Percentiles rank a stretch among this genome's conserved stretches.
Evolutionary conservation across 23 tunicate genomes (phyloP).

Genomic region (Oikopleura albicans): DNA sequence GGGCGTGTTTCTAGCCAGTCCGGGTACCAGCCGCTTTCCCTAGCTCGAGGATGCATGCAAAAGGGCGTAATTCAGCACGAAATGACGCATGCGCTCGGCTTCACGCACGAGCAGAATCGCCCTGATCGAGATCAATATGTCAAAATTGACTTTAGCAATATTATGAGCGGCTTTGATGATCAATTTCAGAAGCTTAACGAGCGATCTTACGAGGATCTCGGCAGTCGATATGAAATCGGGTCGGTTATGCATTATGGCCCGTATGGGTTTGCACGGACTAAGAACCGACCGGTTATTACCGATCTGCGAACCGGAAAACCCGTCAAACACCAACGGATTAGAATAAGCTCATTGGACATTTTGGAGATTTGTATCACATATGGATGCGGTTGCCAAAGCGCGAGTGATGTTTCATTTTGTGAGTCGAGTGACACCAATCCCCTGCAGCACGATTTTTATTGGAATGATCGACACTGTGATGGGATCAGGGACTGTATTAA

Average conservation of each 20-base stretch:
- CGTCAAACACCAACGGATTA: not conserved
- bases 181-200: not conserved
- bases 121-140: not conserved
- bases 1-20: not conserved
- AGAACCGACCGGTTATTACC: not conserved
- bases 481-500: not conserved
- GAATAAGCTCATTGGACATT: not conserved
- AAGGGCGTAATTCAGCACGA: not conserved
- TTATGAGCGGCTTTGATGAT: not conserved
- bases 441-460: not conserved
- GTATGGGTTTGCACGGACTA: not conserved
- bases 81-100: not conserved
- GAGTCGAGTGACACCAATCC: not conserved
- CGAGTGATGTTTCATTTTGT: not conserved
- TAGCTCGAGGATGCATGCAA: not conserved
- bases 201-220: not conserved
- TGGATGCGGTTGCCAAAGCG: not conserved
- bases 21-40: not conserved
- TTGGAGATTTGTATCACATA: not conserved
- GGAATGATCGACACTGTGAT: not conserved
- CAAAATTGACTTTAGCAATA: not conserved
- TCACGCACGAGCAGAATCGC: not conserved
- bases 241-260: not conserved
- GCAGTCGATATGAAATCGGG: not conserved
- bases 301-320: not conserved